Evolutionary conservation across 2,797 vertebrate species (phyloP), one percentile per base, ranked within the genome.

Genomic region (Forpus xanthops): DNA sequence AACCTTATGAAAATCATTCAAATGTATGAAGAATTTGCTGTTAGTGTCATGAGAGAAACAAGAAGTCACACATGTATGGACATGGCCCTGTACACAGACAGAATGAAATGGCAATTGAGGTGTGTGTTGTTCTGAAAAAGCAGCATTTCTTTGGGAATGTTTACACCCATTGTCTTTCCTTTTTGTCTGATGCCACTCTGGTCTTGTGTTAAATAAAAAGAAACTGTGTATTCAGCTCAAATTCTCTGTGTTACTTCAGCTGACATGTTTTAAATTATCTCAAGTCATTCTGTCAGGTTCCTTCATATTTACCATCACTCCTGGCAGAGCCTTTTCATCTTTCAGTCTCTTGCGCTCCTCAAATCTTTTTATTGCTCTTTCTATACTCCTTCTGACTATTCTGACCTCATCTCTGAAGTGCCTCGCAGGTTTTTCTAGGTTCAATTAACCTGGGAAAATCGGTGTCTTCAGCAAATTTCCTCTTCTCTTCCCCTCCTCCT

Each of bases 361-460:
- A 83, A 30, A 72, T 44, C 27, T 78, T 53, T 39, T 78, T 85
- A 79, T 44, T 73, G 53, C 53, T 72, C 74, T 83, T 79, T 73
- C 58, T 72, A 2, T 58, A 35, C 50, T 52, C 42, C 47, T 60
- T 85, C 83, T 60, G 65, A 58, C 56, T 77, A 24, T 50, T 89
- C 77, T 81, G 70, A 89, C 82, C 50, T 89, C 53, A 42, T 68
- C 65, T 65, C 61, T 72, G 45, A 85, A 71, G 53, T 37, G 28
- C 45, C 70, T 78, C 76, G 28, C 15, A 33, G 35, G 24, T 44
- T 91, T 87, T 88, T 86, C 66, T 55, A 14, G 70, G 62, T 94
- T 94, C 83, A 78, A 8, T 92, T 93, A 85, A 91, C 67, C 44
- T 71, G 78, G 21, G 66, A 31, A 87, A 89, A 90, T 85, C 25